These are phyloP conservation scores for Bombus sylvicola DNA, from an alignment of 1,140 invertebrate species.

Conservation along the genomic window DNA sequence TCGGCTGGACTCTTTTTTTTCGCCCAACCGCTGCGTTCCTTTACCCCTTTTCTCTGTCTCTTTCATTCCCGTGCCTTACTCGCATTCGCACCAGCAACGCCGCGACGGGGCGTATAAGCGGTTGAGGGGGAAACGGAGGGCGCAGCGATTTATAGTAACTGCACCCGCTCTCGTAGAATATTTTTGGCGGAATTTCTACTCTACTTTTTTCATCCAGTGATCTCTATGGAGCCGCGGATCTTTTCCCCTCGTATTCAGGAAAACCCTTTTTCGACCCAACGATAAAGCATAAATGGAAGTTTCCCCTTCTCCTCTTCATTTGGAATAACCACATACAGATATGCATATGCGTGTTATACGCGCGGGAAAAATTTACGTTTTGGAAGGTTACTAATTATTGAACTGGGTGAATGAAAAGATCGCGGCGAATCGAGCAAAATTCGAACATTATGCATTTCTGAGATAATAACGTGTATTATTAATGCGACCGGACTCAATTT, in stretches of 20 bases:
- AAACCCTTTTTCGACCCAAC: not conserved
- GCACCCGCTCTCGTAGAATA: constrained; percentile 74
- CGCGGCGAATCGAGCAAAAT: not conserved
- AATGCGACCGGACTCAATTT: not conserved
- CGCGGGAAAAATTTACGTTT: too few species aligned
- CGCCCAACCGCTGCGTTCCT: constrained; percentile 20
- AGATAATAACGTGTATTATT: too few species aligned
- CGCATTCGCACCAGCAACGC: constrained; percentile 36
- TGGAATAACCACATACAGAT: not conserved
- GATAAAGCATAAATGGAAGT: constrained; percentile 44
- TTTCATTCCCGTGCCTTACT: not conserved
- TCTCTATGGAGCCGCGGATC: constrained; percentile 31
- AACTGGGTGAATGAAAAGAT: not conserved
- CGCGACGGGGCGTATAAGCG: not conserved
- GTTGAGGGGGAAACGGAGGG: constrained; percentile 24
- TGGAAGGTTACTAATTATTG: not conserved
- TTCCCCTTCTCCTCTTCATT: not conserved
- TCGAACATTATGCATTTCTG: not conserved
- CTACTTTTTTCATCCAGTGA: constrained; percentile 41
- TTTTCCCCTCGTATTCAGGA: constrained; percentile 6
- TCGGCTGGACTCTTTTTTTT: constrained; percentile 34
- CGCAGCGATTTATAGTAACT: constrained; percentile 77
- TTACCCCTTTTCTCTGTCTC: constrained; percentile 11
- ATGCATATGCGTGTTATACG: not conserved
- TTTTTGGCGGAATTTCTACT: constrained; percentile 71